Conservation (phyloP, 2,888 invertebrate genomes). For the Stratiomys singularior region DNA sequence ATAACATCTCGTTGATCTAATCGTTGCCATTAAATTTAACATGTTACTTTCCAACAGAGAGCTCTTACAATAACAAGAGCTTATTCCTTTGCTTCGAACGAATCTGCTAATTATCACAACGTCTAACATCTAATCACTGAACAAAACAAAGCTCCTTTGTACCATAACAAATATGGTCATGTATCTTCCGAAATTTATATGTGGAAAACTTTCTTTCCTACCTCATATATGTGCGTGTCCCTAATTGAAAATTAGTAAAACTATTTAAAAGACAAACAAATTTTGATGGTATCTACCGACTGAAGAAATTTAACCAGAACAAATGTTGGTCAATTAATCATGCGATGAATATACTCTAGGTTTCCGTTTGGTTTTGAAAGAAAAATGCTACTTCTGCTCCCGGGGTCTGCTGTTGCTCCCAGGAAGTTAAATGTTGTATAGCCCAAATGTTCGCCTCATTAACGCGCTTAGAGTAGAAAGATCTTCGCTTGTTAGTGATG, state of each 20-base stretch:
- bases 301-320: background rate
- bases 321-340: background rate
- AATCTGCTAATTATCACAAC: slow-evolving; percentile 6
- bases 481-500: slow-evolving; percentile 8
- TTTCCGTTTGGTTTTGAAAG: background rate
- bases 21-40: too few relatives aligned
- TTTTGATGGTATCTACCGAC: background rate
- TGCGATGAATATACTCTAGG: background rate
- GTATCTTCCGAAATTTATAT: background rate
- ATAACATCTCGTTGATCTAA: too few relatives aligned
- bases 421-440: slow-evolving; percentile 22
- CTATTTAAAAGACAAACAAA: background rate
- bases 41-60: background rate
- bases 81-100: background rate
- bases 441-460: slow-evolving; percentile 47
- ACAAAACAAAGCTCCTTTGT: background rate
- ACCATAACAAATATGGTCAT: background rate
- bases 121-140: background rate
- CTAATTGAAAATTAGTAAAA: slow-evolving; percentile 21
- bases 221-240: background rate
- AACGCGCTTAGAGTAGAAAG: background rate
- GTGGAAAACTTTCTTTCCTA: background rate
- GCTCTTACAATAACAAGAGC: background rate
- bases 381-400: slow-evolving; percentile 14
- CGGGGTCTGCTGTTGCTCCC: slow-evolving; percentile 8